phyloP scores from a whole-genome alignment of 2,113 vertebrate genomes.

The Dascyllus trimaculatus region DNA sequence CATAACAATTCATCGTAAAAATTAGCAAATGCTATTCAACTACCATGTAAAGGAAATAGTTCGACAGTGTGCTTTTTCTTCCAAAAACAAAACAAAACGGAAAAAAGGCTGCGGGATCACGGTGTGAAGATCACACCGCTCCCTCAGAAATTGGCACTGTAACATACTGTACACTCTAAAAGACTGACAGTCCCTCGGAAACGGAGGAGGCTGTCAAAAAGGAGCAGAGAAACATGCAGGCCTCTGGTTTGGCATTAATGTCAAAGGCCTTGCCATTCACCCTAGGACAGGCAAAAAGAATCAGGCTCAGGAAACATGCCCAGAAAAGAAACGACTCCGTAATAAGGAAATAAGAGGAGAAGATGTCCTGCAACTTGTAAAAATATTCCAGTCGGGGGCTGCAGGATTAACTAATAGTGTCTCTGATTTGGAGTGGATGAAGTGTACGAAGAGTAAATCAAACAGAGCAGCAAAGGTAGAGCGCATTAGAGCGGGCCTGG shows the following conservation, averaged over 20 bases:
- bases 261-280: constrained; percentile 80
- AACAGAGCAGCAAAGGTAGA: constrained; percentile 33
- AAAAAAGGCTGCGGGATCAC: constrained; percentile 58
- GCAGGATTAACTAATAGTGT: constrained; percentile 28
- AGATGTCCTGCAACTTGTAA: constrained; percentile 5
- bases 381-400: constrained; percentile 30
- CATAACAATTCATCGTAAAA: constrained; percentile 83
- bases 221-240: constrained; percentile 80
- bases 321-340: constrained; percentile 49
- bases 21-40: constrained; percentile 81
- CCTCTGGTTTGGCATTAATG: constrained; percentile 76
- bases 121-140: constrained; percentile 68
- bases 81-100: constrained; percentile 44
- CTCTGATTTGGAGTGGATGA: constrained; percentile 46
- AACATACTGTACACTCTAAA: constrained; percentile 79
- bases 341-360: constrained; percentile 27
- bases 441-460: constrained; percentile 43
- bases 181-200: constrained; percentile 70
- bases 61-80: constrained; percentile 83
- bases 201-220: constrained; percentile 66
- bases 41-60: constrained; percentile 79
- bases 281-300: constrained; percentile 74
- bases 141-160: constrained; percentile 82
- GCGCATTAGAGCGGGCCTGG: constrained; percentile 29
- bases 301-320: constrained; percentile 77